Evolutionary conservation across 35 echinoderm and acorn worm genomes (phyloP).

Genomic region (Hemicentrotus pulcherrimus): DNA sequence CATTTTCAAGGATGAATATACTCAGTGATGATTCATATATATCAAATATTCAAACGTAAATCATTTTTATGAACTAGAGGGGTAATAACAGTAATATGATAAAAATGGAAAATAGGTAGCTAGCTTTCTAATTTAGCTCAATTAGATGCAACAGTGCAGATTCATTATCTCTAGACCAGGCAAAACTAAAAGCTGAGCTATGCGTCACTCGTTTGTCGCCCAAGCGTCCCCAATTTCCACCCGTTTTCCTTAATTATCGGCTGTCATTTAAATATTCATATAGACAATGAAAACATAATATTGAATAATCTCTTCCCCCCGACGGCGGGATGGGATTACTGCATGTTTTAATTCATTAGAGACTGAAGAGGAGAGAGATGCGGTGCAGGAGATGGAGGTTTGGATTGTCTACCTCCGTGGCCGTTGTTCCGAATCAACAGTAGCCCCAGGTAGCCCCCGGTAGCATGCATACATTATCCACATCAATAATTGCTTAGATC

Average conservation of each 20-base stretch:
- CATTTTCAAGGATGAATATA: not conserved
- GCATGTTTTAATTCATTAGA: constrained; percentile 43
- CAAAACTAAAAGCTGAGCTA: not conserved
- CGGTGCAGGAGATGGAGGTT: not conserved
- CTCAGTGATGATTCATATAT: constrained; percentile 21
- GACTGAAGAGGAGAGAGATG: not conserved
- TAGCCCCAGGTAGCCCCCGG: not conserved
- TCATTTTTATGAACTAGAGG: not conserved
- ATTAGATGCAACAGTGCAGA: constrained; percentile 32
- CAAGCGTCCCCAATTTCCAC: not conserved
- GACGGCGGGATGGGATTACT: not conserved
- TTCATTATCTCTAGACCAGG: not conserved
- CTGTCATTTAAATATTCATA: constrained; percentile 20
- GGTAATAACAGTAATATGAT: not conserved
- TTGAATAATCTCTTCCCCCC: not conserved
- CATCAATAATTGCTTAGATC: not conserved
- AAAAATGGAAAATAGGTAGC: constrained; percentile 21
- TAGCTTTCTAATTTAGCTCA: not conserved
- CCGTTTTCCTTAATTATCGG: not conserved
- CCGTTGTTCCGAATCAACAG: not conserved
- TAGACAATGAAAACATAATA: constrained; percentile 34
- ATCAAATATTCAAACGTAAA: not conserved
- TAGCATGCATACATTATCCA: not conserved
- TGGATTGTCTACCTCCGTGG: not conserved
- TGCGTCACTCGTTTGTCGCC: constrained; percentile 27